Evolutionary conservation across 2,888 invertebrate species (phyloP), one percentile per base, ranked within the genome.

Genomic region (Scaeva pyrastri): DNA sequence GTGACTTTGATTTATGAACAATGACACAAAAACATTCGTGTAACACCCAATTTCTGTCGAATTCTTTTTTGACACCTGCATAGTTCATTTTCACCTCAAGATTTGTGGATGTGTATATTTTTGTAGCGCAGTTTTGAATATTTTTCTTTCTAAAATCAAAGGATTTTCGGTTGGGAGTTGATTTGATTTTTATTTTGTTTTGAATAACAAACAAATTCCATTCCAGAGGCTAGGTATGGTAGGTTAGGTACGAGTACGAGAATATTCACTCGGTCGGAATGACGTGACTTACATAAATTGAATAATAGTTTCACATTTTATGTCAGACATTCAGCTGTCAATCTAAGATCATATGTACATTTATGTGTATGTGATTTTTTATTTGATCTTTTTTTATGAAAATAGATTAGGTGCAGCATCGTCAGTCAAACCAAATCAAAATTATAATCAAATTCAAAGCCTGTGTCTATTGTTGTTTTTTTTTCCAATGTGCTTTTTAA

Each of bases 111-210:
- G 26, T 26, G 3, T 26, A 4, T 26, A 4, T 64, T 26, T 43
- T 26, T 31, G n/a, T 26, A n/a, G 26, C 26, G 16, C 19, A 2
- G 43, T 64, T 64, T 26, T 45, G 43, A 45, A 10, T 64, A 45
- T 64, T 64, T 64, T 64, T 64, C 26, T 64, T 45, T 45, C 6
- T n/a, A n/a, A 64, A 64, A 45, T 64, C 62, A 64, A 64, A 64
- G 45, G 45, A 45, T 64, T 41, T 23, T 52, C 1, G 2, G 31
- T 5, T 31, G 31, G 8, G 31, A 31, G 31, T 2, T 31, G 31
- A 11, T 19, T 16, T 31, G 31, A 14, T 39, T 36, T 19, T 36
- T 58, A 6, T 62, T 60, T 8, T 4, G 5, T 58, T 43, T 62
- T 43, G 23, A 62, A 23, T 41, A 62, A 26, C 21, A 62, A 23